phyloP scores from a whole-genome alignment of 1,140 invertebrate genomes.

The Popillia japonica region DNA sequence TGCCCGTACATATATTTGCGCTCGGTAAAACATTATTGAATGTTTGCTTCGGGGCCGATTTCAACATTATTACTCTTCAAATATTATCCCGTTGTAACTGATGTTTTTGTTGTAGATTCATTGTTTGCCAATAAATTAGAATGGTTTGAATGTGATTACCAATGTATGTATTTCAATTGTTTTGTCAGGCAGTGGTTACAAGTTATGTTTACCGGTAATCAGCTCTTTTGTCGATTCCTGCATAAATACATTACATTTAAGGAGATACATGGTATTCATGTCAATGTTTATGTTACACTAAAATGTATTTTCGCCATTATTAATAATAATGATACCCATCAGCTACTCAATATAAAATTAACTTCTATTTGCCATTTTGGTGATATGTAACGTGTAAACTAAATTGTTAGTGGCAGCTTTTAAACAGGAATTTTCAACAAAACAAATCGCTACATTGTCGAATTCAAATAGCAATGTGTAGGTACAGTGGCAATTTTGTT shows the following conservation, averaged over 20 bases:
- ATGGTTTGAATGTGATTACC: conserved; percentile 11
- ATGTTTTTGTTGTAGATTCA: conserved; percentile 22
- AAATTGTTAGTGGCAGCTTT: too few relatives aligned
- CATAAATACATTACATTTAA: background rate
- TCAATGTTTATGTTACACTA: background rate
- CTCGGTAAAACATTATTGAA: conserved; percentile 49
- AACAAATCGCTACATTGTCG: too few relatives aligned
- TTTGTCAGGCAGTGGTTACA: background rate
- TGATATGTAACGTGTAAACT: too few relatives aligned
- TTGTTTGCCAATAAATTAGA: conserved; percentile 41
- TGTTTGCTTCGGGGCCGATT: conserved; percentile 42
- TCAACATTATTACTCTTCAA: conserved; percentile 41
- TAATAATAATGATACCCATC: background rate
- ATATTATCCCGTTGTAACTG: conserved; percentile 37
- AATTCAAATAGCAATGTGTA: too few relatives aligned
- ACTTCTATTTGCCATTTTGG: background rate
- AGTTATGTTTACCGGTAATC: background rate
- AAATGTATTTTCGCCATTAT: background rate
- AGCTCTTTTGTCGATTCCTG: background rate
- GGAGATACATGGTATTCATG: background rate
- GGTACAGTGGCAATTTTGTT: too few relatives aligned
- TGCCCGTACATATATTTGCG: conserved; percentile 38
- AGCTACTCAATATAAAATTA: background rate
- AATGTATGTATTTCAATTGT: conserved; percentile 36
- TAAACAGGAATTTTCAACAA: too few relatives aligned